Evolutionary conservation across 2,888 invertebrate species (phyloP), one percentile per base, ranked within the genome.

Genomic region (Platynereis dumerilii): DNA sequence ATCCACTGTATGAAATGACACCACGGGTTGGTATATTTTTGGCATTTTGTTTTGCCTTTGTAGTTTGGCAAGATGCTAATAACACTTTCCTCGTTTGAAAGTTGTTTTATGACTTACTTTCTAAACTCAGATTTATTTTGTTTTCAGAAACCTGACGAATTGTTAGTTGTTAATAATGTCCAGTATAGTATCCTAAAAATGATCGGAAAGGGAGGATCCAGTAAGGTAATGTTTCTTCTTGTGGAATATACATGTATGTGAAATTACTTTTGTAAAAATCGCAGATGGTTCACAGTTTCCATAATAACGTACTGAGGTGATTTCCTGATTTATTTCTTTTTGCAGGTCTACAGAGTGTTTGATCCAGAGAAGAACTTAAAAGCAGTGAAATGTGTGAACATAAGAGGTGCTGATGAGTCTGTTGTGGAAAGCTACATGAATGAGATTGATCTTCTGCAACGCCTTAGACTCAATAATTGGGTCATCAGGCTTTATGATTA

Each of bases 141-240:
- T 26, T 62, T 57, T 15, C 27, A 62, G 62, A 56, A 57, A 62
- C 62, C 39, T 1, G 48, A 44, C 3, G 24, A 57, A n/a, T 29
- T 66, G 10, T 5, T 75, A 2, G 71, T 70, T n/a, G 91, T 96
- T 1, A 93, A 93, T 70, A 88, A 88, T 27, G 88, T 88, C 58
- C 87, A 89, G 28, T 96, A 94, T 83, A 85, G 88, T 69, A 88
- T 92, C 59, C 86, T 92, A 17, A 91, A 90, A 70, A 87, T 89
- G 75, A 85, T 96, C 56, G 96, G 96, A 0, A 89, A 88, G 74
- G 96, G 96, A n/a, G 96, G 95, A 48, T 94, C 94, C 63, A 93
- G 94, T 78, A 90, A 91, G 83, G 96, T 96, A 2, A 91, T 70
- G 44, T 29, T 48, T 60, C 2, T 27, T 7, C 7, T 26, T 48